Conservation (phyloP, 1,140 invertebrate species). For the Thereuonema tuberculata region DNA sequence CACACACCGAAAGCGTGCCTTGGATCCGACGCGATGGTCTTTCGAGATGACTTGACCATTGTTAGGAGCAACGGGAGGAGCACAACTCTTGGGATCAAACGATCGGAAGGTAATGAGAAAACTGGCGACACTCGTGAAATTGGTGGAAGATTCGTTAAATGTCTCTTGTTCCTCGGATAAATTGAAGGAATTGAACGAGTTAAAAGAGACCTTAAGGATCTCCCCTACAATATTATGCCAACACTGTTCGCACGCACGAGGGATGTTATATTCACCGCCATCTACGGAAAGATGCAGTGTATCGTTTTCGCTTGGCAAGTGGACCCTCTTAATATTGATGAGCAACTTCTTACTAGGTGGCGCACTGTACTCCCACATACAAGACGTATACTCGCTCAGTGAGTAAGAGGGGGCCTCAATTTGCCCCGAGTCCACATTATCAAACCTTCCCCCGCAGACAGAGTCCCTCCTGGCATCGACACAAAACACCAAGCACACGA, state of each 20-base stretch:
- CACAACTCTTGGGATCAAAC: constrained; percentile 16
- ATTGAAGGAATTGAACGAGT: not conserved
- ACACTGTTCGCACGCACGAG: constrained; percentile 17
- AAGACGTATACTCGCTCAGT: not conserved
- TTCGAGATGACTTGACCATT: constrained; percentile 15
- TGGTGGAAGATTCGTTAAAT: not conserved
- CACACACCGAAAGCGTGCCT: constrained; percentile 13
- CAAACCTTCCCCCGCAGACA: not conserved
- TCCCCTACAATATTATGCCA: constrained; percentile 12
- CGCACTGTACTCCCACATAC: constrained; percentile 15
- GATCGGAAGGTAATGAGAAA: constrained; percentile 17
- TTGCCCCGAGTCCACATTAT: not conserved
- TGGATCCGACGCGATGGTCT: constrained; percentile 11
- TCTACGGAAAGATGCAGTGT: constrained; percentile 12
- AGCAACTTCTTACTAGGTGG: constrained; percentile 16
- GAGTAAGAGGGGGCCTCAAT: not conserved
- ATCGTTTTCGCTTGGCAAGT: constrained; percentile 9
- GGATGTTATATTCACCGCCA: constrained; percentile 11
- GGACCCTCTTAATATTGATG: constrained; percentile 15
- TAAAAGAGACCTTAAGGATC: constrained; percentile 13
- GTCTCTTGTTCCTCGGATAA: not conserved
- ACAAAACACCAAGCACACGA: too few species aligned
- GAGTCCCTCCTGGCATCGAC: too few species aligned
- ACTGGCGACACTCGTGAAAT: constrained; percentile 1
- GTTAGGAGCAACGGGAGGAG: constrained; percentile 5